These are phyloP conservation scores for Apteryx mantelli DNA, from an alignment of 2,113 vertebrate genomes.

Conservation along the genomic window DNA sequence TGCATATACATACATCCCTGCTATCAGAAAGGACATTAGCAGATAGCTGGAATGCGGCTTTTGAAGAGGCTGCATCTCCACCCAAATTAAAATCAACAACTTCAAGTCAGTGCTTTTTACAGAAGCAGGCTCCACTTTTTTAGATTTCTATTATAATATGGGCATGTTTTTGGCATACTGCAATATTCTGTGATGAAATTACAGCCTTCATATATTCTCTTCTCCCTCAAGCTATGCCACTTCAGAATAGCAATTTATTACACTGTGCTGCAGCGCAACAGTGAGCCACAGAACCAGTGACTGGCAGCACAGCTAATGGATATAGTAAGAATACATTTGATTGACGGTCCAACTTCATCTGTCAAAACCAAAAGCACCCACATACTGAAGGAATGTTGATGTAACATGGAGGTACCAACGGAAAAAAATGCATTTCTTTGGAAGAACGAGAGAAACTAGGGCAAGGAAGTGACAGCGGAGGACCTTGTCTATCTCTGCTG, in stretches of 20 bases:
- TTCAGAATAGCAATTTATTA: slow-evolving; percentile 41
- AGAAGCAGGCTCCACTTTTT: not conserved
- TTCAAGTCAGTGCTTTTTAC: not conserved
- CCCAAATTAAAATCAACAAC: not conserved
- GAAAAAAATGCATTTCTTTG: not conserved
- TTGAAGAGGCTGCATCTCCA: not conserved
- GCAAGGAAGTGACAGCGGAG: not conserved
- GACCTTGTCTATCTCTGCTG: not conserved
- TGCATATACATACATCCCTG: accelerated
- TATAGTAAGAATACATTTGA: not conserved
- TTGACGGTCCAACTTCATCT: slow-evolving; percentile 24
- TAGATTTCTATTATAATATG: not conserved
- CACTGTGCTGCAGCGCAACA: not conserved
- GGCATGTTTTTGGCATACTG: not conserved
- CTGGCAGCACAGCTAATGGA: slow-evolving; percentile 44
- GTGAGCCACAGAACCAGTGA: not conserved
- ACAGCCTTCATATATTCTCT: not conserved
- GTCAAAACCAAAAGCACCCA: slow-evolving; percentile 8
- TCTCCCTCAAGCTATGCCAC: slow-evolving; percentile 27
- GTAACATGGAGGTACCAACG: not conserved
- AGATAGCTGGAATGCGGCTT: not conserved
- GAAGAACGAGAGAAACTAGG: not conserved
- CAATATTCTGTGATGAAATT: slow-evolving; percentile 51
- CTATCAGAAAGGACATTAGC: not conserved
- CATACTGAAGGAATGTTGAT: not conserved